These are phyloP conservation scores for Sebastes hubbsi DNA, from an alignment of 2,797 vertebrate species.

Conservation along the genomic window DNA sequence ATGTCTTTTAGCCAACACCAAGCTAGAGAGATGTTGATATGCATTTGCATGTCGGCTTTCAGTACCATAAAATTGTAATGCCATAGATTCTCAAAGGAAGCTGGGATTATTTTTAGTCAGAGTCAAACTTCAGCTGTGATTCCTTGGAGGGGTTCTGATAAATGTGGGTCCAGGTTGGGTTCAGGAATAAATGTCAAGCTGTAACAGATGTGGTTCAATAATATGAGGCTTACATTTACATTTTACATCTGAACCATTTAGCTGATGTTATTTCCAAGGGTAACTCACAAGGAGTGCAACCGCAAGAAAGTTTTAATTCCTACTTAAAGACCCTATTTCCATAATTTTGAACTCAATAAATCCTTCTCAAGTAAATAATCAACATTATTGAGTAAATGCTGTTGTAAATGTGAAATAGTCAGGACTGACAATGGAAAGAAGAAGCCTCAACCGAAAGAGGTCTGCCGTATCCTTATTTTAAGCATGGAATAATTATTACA, in stretches of 20 bases:
- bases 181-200: conserved; percentile 32
- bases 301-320: neutral
- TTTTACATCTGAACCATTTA: conserved; percentile 6
- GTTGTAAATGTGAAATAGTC: neutral
- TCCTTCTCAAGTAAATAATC: neutral
- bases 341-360: conserved; percentile 22
- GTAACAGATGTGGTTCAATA: neutral
- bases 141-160: conserved; percentile 16
- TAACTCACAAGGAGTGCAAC: conserved; percentile 1
- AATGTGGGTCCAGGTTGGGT: conserved; percentile 11
- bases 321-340: neutral
- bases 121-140: conserved; percentile 3
- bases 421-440: neutral
- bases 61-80: neutral
- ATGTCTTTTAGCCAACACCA: neutral
- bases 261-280: conserved; percentile 6
- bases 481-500: neutral
- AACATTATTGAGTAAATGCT: neutral
- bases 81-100: neutral
- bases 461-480: neutral
- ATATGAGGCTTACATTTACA: neutral
- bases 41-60: neutral
- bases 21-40: neutral
- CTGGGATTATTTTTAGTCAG: neutral
- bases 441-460: neutral